Base-by-base conservation (phyloP, 1,140 invertebrate genomes). In the Phortica variegata region DNA sequence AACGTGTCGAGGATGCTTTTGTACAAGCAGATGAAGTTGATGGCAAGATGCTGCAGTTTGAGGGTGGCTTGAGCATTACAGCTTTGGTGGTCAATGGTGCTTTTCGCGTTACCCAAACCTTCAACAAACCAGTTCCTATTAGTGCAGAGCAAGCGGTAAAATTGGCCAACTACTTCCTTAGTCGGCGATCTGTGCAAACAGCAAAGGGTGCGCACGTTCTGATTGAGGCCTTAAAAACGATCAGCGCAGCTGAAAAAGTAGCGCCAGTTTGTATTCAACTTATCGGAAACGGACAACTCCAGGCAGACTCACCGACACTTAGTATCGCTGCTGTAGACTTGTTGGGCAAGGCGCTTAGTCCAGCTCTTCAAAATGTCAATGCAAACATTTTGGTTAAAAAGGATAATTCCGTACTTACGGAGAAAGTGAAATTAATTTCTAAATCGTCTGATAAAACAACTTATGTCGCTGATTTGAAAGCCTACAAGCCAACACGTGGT, bases 11-110 rank as follows among this genome's bases (percentile, higher is more conserved):
- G 79, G 93, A 96, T 79, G 86, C 91, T 33, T 80, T 97, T 55
- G 87, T 92, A 10, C 93, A 97, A 75, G 94, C 94, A 23, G 95
- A 98, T 82, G 94, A 97, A 83, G 87, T 95, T 17, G 89, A 97
- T 79, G 87, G 88, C 8, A 85, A 85, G 62, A 86, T 88, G 54
- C 79, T 95, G 31, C 89, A 97, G 79, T 97, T 95, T 78, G 95
- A 97, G 79, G 94, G 94, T 31, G 95, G 95, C 6, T 79, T 86
- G 13, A 80, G 80, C n/a, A 79, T 79, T 39, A 83, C 82, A 1
- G 77, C 81, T 0, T 45, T 78, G 19, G 57, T 83, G 19, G 72
- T 83, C 0, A 76, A 77, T 16, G 78, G 79, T 39, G 79, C 81
- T 0, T 86, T 85, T 58, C 87, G 86, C 66, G 78, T 95, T 3